A percentile compares a stretch with the other conserved stretches of the same genome.
Conservation (phyloP, 1,140 invertebrate species). For the Apis florea region DNA sequence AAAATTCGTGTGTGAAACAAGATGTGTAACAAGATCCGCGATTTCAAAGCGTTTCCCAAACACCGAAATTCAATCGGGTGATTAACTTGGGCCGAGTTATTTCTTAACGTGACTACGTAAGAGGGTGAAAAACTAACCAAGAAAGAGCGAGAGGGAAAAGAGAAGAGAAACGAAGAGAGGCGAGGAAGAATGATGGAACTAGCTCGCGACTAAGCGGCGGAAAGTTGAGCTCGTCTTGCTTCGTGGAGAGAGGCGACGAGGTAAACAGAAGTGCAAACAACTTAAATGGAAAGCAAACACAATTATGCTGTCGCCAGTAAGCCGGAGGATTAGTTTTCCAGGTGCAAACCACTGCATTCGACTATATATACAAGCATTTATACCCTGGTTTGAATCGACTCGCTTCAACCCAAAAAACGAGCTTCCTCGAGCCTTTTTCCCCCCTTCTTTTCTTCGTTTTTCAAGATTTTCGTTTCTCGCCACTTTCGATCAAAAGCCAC, state of each 20-base stretch:
- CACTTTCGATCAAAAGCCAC: background rate
- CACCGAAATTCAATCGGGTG: slow-evolving; percentile 24
- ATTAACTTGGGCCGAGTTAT: slow-evolving; percentile 25
- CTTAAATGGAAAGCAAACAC: slow-evolving; percentile 77
- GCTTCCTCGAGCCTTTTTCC: too few species aligned
- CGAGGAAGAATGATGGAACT: slow-evolving; percentile 22
- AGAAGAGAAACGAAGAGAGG: background rate
- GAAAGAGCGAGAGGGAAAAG: background rate
- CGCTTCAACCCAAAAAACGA: too few species aligned
- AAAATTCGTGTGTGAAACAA: too few species aligned
- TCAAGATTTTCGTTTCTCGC: background rate
- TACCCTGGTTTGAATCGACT: slow-evolving; percentile 15
- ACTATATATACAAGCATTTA: slow-evolving; percentile 36
- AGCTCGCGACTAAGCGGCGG: slow-evolving; percentile 34
- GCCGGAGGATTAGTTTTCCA: slow-evolving; percentile 60
- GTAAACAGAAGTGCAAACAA: slow-evolving; percentile 74
- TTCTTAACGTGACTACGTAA: background rate
- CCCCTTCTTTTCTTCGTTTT: background rate
- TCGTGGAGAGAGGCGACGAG: slow-evolving; percentile 38
- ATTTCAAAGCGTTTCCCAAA: background rate
- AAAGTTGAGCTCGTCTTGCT: slow-evolving; percentile 52
- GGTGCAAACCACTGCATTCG: slow-evolving; percentile 51
- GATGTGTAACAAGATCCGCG: too few species aligned
- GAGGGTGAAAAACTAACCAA: background rate
- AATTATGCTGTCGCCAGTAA: slow-evolving; percentile 68